Conservation (phyloP, 1,140 invertebrate species). For the Meloidogyne chitwoodi region DNA sequence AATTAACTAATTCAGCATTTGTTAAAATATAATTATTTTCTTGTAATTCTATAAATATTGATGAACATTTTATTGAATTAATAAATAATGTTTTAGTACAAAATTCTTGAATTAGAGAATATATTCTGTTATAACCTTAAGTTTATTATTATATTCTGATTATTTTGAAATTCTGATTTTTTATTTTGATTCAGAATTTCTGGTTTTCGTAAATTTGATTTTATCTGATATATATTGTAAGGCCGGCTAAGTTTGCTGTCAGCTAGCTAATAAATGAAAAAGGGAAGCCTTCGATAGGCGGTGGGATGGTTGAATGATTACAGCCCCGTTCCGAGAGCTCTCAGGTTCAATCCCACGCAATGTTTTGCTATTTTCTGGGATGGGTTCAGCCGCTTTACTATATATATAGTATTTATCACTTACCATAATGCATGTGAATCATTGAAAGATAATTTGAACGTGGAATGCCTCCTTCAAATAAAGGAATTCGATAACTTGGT, state of each 20-base stretch:
- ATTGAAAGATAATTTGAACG: slow-evolving; percentile 8
- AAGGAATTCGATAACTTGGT: neutral
- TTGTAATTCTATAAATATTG: slow-evolving; percentile 23
- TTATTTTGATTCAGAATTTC: neutral
- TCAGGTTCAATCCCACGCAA: too few relatives aligned
- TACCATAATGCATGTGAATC: slow-evolving; percentile 24
- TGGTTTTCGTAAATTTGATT: neutral
- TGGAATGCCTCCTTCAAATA: neutral
- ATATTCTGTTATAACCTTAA: slow-evolving; percentile 7
- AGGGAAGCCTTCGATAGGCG: too few relatives aligned
- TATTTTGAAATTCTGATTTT: neutral
- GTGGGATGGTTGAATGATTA: too few relatives aligned
- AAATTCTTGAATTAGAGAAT: neutral
- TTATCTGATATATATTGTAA: too few relatives aligned
- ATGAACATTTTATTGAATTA: slow-evolving; percentile 1
- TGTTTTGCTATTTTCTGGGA: too few relatives aligned
- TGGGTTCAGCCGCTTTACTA: too few relatives aligned
- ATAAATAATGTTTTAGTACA: slow-evolving; percentile 18
- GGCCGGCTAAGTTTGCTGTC: too few relatives aligned
- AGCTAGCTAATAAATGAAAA: too few relatives aligned
- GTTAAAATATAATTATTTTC: slow-evolving; percentile 15
- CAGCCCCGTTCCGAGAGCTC: too few relatives aligned
- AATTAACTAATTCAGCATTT: slow-evolving; percentile 11
- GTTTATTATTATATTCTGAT: neutral
- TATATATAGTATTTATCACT: too few relatives aligned